These are phyloP conservation scores for Cariama cristata DNA, from an alignment of 2,113 vertebrate genomes.

Conservation along the genomic window DNA sequence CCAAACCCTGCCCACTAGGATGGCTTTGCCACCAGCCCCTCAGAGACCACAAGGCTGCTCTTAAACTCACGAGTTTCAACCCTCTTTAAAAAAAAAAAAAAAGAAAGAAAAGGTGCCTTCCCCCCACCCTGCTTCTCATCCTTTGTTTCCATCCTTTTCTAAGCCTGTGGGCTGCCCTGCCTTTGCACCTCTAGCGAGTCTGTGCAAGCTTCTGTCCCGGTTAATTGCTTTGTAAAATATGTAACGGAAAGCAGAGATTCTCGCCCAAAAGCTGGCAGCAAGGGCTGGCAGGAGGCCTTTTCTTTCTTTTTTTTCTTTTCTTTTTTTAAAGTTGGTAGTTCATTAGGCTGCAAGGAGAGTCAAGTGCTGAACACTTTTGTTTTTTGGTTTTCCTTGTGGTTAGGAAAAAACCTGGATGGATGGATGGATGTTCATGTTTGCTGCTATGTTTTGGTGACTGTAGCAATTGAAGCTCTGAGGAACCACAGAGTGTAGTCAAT, in stretches of 20 bases:
- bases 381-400: background rate
- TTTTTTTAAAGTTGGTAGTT: background rate
- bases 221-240: background rate
- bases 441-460: rapidly evolving
- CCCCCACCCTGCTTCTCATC: background rate
- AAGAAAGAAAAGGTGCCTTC: background rate
- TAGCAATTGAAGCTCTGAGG: background rate
- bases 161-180: background rate
- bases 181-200: too few relatives aligned
- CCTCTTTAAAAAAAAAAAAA: background rate
- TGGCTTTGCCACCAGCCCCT: background rate
- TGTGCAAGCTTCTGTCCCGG: background rate
- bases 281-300: background rate
- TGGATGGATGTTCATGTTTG: background rate
- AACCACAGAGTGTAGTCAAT: too few relatives aligned
- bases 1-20: too few relatives aligned
- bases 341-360: background rate
- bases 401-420: background rate
- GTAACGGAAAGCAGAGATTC: background rate
- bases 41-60: background rate
- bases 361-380: background rate
- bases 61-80: background rate
- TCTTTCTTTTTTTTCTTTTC: too few relatives aligned
- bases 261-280: background rate
- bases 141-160: background rate